Conservation (phyloP, 2,888 invertebrate species). For the Eristalinus aeneus region DNA sequence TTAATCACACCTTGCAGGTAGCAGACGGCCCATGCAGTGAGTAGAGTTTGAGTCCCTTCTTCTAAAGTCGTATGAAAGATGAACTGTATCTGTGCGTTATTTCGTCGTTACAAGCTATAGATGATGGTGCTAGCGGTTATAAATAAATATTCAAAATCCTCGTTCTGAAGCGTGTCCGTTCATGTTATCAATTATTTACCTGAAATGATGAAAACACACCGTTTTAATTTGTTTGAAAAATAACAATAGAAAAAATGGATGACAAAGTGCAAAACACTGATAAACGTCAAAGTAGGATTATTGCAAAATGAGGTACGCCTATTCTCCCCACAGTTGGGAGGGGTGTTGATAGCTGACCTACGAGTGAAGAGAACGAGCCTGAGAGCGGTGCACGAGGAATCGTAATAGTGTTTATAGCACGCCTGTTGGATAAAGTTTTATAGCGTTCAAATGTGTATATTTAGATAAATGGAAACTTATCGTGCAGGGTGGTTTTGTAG, state of each 20-base stretch:
- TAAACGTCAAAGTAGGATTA: constrained; percentile 8
- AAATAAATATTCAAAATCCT: background rate
- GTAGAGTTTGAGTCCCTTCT: background rate
- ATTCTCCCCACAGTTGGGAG: background rate
- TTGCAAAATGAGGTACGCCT: constrained; percentile 52
- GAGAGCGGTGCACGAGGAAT: constrained; percentile 13
- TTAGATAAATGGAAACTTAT: constrained; percentile 46
- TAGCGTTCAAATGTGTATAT: constrained; percentile 39
- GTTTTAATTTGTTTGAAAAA: constrained; percentile 25
- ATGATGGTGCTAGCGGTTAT: background rate
- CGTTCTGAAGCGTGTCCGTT: constrained; percentile 15
- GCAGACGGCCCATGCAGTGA: background rate
- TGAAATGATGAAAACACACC: constrained; percentile 37
- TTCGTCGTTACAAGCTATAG: background rate
- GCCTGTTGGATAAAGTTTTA: constrained; percentile 23
- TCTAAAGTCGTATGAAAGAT: background rate
- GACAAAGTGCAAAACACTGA: constrained; percentile 3
- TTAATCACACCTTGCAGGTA: constrained; percentile 22
- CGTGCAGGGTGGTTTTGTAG: constrained; percentile 8
- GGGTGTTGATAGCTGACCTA: background rate
- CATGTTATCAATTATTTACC: constrained; percentile 43
- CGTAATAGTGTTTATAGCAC: constrained; percentile 28
- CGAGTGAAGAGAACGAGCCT: background rate
- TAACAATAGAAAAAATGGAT: background rate
- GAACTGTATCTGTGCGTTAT: background rate